Evolutionary conservation across 92 coral and sea anemone genomes (phyloP), one percentile per base, ranked within the genome.

Genomic region (Epizoanthus stellaris): DNA sequence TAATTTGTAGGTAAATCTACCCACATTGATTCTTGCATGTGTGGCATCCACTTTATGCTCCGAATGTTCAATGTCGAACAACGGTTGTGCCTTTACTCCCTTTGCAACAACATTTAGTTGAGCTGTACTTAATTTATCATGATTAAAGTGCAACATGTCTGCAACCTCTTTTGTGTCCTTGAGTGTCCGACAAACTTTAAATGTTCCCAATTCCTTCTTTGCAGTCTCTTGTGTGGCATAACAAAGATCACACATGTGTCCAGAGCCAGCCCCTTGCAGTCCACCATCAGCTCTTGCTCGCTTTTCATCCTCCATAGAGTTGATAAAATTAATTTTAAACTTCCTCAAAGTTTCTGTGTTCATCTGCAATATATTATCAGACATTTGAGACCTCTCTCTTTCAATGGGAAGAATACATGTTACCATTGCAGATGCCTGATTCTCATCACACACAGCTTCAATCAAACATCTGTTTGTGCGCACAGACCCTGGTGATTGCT

Each of bases 201-300:
- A 84, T 72, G 70, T 84, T 14, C 81, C 87, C 52, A 82, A 68
- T 8, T 82, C 80, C 47, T 17, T 69, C 62, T 72, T 84, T 47
- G 87, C 81, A 6, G 87, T 47, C 5, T 84, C 87, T 84, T 84
- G 87, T 67, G 87, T 84, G 73, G 81, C 87, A 73, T 84, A 73
- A 71, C 87, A 84, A 80, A 84, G 67, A 70, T 84, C 87, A 61
- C 87, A 73, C 15, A 72, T n/a, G 73, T 57, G 73, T 30, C 80
- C 14, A 8, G 87, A 73, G 56, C 87, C 87, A 10, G 87, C 87
- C 57, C 87, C 81, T 71, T 75, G 88, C 49, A 74, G 49, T 17
- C 25, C 25, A 23, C 25, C 25, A 23, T 23, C 25, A 23, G 25
- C 25, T 23, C 25, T 23, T 23, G 25, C 88, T 62, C 83, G 63